A percentile compares a stretch with the other conserved stretches of the same genome.
Evolutionary conservation across 2,888 invertebrate genomes (phyloP).

Genomic region (Eurois occulta): DNA sequence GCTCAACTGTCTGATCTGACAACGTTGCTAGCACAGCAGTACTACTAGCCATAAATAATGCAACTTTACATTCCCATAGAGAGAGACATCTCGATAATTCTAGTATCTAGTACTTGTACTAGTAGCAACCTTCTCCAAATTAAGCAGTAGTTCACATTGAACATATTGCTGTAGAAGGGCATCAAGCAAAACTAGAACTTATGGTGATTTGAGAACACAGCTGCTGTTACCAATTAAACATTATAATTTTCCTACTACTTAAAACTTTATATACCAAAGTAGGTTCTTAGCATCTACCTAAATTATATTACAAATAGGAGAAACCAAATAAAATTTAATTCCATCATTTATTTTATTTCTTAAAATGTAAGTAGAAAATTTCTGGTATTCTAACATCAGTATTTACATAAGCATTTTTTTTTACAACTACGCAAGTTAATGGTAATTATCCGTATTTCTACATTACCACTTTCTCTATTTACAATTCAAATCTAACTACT

Average conservation of each 20-base stretch:
- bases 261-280: neutral
- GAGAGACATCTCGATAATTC: conserved; percentile 2
- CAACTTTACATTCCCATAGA: neutral
- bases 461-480: conserved; percentile 38
- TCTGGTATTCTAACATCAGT: neutral
- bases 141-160: conserved; percentile 73
- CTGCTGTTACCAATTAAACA: neutral
- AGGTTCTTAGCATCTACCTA: neutral
- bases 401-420: neutral
- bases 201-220: conserved; percentile 21
- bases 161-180: conserved; percentile 40
- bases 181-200: conserved; percentile 7
- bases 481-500: conserved; percentile 37
- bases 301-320: neutral
- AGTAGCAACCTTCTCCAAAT: conserved; percentile 48
- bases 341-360: conserved; percentile 25
- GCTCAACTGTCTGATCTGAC: neutral
- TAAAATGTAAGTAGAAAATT: neutral
- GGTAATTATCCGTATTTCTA: conserved; percentile 16
- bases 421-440: conserved; percentile 11
- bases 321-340: conserved; percentile 21
- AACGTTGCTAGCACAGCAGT: conserved; percentile 1
- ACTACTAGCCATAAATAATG: neutral
- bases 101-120: neutral
- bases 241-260: neutral